A percentile compares a stretch with the other conserved stretches of the same genome.
Evolutionary conservation across 1,140 invertebrate genomes (phyloP).

Genomic region (Cylas formicarius): DNA sequence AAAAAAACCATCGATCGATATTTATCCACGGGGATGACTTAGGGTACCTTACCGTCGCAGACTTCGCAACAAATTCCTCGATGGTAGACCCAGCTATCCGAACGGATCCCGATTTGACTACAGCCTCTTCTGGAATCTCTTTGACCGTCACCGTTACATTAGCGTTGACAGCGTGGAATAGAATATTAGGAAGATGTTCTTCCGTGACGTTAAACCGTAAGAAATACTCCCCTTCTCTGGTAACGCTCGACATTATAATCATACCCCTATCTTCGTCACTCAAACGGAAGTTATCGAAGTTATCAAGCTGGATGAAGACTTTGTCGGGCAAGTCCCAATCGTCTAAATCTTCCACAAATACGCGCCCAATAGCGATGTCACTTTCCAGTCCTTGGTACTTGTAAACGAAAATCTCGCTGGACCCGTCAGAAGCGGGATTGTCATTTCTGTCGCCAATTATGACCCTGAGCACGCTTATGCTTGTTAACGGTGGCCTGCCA

Average conservation of each 20-base stretch:
- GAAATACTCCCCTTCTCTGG: constrained; percentile 58
- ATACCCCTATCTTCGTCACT: constrained; percentile 62
- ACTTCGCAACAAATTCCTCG: constrained; percentile 71
- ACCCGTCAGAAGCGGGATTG: constrained; percentile 72
- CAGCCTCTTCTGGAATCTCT: constrained; percentile 81
- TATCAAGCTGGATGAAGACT: constrained; percentile 59
- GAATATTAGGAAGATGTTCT: constrained; percentile 43
- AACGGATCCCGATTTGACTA: constrained; percentile 83
- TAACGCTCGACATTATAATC: constrained; percentile 72
- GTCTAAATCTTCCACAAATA: constrained; percentile 84
- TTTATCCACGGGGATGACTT: neutral
- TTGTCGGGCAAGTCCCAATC: constrained; percentile 93
- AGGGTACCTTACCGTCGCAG: constrained; percentile 20
- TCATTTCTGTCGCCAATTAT: constrained; percentile 90
- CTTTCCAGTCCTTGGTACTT: constrained; percentile 62
- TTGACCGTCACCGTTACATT: constrained; percentile 78
- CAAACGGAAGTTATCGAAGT: constrained; percentile 56
- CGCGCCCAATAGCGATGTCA: constrained; percentile 75
- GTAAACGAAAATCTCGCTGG: constrained; percentile 84
- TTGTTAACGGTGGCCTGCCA: constrained; percentile 62
- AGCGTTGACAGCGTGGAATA: constrained; percentile 61
- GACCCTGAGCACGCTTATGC: constrained; percentile 69
- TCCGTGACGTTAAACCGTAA: constrained; percentile 68
- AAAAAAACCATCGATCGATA: constrained; percentile 14
- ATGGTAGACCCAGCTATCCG: constrained; percentile 71